These are phyloP conservation scores for Ptychoptera contaminata DNA, from an alignment of 2,888 invertebrate species.

Conservation along the genomic window DNA sequence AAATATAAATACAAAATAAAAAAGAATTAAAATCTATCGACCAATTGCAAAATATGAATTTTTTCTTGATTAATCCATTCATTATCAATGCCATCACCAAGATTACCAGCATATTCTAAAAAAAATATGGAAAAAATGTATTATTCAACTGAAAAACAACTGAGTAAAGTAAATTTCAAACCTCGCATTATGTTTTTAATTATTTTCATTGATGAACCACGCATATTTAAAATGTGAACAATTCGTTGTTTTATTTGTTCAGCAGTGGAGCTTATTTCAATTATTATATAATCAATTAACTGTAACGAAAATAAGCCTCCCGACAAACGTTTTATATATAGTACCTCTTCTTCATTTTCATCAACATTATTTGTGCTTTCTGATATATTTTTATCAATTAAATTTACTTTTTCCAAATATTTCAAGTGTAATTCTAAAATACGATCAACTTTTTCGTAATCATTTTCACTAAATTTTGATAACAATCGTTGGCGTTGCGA, in stretches of 20 bases:
- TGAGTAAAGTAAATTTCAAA: conserved; percentile 21
- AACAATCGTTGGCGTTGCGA: conserved; percentile 79
- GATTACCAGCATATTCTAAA: conserved; percentile 85
- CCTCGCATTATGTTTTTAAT: conserved; percentile 89
- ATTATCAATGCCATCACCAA: conserved; percentile 76
- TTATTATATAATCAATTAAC: conserved; percentile 76
- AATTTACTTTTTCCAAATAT: conserved; percentile 84
- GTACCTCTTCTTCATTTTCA: conserved; percentile 65
- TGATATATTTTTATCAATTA: conserved; percentile 56
- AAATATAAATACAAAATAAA: neutral
- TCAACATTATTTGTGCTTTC: conserved; percentile 39
- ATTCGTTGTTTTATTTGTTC: conserved; percentile 68
- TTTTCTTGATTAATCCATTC: conserved; percentile 81
- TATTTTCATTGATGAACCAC: conserved; percentile 82
- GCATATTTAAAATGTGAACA: conserved; percentile 71
- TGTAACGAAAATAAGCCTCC: conserved; percentile 94
- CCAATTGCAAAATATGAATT: conserved; percentile 77
- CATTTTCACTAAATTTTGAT: conserved; percentile 94
- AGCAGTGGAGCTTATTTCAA: conserved; percentile 57
- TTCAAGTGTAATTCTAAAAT: conserved; percentile 93
- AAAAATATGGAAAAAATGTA: conserved; percentile 12
- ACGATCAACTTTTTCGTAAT: conserved; percentile 95
- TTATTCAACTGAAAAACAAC: neutral
- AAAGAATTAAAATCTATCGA: conserved; percentile 79
- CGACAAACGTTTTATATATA: conserved; percentile 77